phyloP scores from a whole-genome alignment of 92 coral and sea anemone genomes.

The Bergia sp. region DNA sequence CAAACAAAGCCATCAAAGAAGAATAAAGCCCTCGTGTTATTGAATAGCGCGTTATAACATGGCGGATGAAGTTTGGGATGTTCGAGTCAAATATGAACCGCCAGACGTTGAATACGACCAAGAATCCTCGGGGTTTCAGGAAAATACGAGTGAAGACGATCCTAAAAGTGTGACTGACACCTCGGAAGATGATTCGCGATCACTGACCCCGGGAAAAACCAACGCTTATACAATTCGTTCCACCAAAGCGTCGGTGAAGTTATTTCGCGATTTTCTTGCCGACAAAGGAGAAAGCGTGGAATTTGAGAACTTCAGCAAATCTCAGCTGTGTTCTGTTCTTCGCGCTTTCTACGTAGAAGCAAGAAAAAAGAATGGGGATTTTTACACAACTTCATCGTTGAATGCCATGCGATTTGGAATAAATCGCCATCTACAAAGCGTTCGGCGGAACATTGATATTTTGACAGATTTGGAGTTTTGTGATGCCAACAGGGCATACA shows the following conservation, averaged over 20 bases:
- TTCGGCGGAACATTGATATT: constrained; percentile 83
- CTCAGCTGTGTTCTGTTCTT: constrained; percentile 69
- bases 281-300: constrained; percentile 76
- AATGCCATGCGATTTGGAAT: constrained; percentile 93
- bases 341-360: constrained; percentile 91
- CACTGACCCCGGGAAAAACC: constrained; percentile 73
- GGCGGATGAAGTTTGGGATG: constrained; percentile 48
- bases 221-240: constrained; percentile 85
- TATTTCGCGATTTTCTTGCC: constrained; percentile 86
- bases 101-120: constrained; percentile 49
- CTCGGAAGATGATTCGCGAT: constrained; percentile 74
- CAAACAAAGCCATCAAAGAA: constrained; percentile 41
- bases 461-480: constrained; percentile 84
- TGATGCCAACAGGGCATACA: constrained; percentile 76
- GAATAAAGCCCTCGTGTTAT: constrained; percentile 50
- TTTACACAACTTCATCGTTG: constrained; percentile 88
- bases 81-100: constrained; percentile 34
- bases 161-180: constrained; percentile 66
- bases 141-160: constrained; percentile 52
- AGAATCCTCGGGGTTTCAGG: constrained; percentile 41
- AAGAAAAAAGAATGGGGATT: constrained; percentile 93
- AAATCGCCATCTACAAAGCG: constrained; percentile 82
- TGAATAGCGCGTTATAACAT: constrained; percentile 48
- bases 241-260: constrained; percentile 81
- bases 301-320: constrained; percentile 75